Percentiles rank a stretch among this genome's conserved stretches.
These are phyloP conservation scores for Meloidogyne exigua DNA, from an alignment of 1,140 invertebrate species.

Conservation along the genomic window DNA sequence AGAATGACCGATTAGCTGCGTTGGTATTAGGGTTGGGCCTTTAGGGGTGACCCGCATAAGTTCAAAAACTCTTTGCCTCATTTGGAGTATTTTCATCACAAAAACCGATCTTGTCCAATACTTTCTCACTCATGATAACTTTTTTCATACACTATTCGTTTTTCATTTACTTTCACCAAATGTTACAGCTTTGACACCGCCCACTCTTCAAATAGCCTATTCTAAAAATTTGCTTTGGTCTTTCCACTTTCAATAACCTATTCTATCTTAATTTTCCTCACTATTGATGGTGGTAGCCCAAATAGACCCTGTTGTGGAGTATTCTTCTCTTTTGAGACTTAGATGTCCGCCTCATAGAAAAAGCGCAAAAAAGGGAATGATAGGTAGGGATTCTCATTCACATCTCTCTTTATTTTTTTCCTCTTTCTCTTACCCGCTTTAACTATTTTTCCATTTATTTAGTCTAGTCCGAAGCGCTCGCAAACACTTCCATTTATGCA, in stretches of 20 bases:
- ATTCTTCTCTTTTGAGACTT: background rate
- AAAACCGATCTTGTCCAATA: background rate
- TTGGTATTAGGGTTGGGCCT: too few species aligned
- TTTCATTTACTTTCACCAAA: background rate
- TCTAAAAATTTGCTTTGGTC: background rate
- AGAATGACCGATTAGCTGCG: too few species aligned
- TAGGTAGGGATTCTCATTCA: background rate
- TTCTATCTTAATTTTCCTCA: background rate
- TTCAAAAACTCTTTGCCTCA: background rate
- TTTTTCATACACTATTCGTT: background rate
- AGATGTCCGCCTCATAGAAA: background rate
- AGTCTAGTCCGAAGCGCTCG: background rate
- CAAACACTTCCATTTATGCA: background rate
- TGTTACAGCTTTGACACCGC: background rate
- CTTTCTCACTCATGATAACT: background rate
- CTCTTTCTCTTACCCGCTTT: constrained; percentile 1
- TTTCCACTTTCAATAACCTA: background rate
- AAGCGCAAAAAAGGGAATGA: background rate
- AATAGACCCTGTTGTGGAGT: background rate
- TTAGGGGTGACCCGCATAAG: too few species aligned
- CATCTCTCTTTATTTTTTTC: background rate
- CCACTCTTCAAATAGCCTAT: background rate
- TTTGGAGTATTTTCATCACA: background rate
- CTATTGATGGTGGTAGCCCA: background rate
- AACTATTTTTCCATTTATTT: background rate